Conservation (phyloP, 2,797 vertebrate species). For the Spinus pinus region DNA sequence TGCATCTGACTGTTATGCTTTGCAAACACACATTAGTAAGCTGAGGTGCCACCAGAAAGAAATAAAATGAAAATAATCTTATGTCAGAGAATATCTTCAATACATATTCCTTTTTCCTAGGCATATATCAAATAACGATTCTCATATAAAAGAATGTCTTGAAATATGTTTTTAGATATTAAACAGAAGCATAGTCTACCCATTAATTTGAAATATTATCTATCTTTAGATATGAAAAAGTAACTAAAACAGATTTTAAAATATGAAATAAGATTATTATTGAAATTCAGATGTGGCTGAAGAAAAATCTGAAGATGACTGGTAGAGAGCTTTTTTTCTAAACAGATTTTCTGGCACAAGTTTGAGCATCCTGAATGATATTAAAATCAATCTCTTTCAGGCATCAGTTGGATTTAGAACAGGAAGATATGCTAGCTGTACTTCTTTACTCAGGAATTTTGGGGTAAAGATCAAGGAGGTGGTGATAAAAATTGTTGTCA, state of each 20-base stretch:
- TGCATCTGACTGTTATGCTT: neutral
- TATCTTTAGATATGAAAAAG: neutral
- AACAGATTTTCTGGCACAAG: neutral
- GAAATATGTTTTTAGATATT: neutral
- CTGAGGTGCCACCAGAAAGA: accelerated
- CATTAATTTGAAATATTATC: neutral
- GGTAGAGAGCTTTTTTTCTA: neutral
- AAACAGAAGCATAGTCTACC: neutral
- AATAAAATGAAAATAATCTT: neutral
- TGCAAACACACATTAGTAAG: neutral
- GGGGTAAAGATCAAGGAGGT: neutral
- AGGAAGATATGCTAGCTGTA: neutral
- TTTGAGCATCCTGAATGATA: neutral
- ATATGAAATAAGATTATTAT: neutral
- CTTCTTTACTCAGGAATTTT: neutral
- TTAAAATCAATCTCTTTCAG: neutral
- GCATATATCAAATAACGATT: neutral
- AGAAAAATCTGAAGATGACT: neutral
- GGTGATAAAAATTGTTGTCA: neutral
- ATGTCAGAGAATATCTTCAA: neutral
- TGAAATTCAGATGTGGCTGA: neutral
- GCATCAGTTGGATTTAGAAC: neutral
- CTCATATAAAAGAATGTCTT: neutral
- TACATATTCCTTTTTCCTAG: neutral
- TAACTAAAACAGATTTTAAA: neutral